phyloP scores from a whole-genome alignment of 2,113 vertebrate genomes.

The Ptyas mucosa region DNA sequence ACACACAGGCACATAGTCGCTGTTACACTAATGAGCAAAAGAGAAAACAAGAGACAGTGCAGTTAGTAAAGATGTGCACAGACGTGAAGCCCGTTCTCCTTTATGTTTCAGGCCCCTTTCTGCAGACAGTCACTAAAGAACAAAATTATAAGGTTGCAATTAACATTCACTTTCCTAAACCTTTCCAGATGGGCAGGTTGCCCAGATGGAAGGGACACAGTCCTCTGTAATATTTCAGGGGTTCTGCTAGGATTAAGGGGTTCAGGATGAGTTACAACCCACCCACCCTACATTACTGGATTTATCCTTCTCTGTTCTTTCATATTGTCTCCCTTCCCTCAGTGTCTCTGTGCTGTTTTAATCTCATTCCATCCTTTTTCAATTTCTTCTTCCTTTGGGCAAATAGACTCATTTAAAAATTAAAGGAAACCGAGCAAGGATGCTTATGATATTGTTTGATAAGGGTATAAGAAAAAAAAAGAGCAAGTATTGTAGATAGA shows the following conservation, averaged over 20 bases:
- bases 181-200: background rate
- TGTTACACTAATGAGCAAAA: constrained; percentile 83
- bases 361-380: background rate
- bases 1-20: constrained; percentile 94
- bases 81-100: rapidly evolving
- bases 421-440: background rate
- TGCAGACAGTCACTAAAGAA: background rate
- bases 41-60: background rate
- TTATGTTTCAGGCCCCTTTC: background rate
- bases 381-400: background rate
- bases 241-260: background rate
- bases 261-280: background rate
- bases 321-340: background rate
- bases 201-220: background rate
- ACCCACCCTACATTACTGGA: background rate
- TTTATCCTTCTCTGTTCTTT: background rate
- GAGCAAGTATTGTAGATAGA: background rate
- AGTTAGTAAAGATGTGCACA: constrained; percentile 5
- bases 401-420: background rate
- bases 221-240: background rate
- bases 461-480: background rate
- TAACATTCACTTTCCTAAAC: background rate
- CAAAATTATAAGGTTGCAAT: background rate
- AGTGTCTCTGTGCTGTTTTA: background rate
- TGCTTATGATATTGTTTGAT: background rate